Conservation (phyloP, 2,113 vertebrate genomes). For the Muntiacus muntjak region DNA sequence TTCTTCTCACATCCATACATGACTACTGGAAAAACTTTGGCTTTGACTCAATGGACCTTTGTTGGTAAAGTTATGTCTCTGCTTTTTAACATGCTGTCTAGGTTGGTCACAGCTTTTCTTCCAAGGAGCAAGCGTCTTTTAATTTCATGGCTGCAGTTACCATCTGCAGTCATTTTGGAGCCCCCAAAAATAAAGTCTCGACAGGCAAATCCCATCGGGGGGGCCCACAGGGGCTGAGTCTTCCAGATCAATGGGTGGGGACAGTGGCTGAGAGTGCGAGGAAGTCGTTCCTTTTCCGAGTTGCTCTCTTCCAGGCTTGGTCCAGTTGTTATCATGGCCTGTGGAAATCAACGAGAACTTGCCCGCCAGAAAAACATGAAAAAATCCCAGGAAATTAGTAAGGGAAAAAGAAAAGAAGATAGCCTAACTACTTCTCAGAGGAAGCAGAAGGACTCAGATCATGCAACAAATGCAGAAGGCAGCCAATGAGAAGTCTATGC, state of each 20-base stretch:
- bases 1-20: neutral
- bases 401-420: neutral
- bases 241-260: accelerated
- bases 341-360: neutral
- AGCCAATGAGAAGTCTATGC: neutral
- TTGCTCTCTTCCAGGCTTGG: neutral
- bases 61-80: neutral
- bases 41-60: neutral
- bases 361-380: neutral
- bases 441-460: neutral
- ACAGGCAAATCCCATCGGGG: accelerated
- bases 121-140: neutral
- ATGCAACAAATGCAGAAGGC: neutral
- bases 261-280: neutral
- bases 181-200: neutral
- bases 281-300: neutral
- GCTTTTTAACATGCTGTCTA: neutral
- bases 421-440: neutral
- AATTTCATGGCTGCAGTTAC: neutral
- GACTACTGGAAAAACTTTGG: neutral
- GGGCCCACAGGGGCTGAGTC: accelerated
- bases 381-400: neutral
- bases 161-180: neutral
- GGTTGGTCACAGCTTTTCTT: neutral
- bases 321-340: constrained; percentile 59